Base-by-base conservation (phyloP, 2,113 vertebrate species). In the Rhagologus leucostigma region DNA sequence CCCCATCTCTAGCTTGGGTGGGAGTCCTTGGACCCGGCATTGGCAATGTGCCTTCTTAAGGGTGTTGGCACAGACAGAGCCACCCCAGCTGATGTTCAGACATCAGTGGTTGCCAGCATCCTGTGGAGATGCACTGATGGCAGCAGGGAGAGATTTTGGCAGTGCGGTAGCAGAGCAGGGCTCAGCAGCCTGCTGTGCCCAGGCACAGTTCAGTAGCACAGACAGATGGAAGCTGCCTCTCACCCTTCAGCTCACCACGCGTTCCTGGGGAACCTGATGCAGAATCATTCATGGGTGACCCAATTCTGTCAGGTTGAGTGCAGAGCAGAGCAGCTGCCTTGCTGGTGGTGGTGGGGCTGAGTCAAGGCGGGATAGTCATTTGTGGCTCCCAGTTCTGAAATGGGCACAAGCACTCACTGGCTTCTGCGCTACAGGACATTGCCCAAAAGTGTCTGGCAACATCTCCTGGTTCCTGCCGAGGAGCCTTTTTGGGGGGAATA, bases 181-280 rank as follows among this genome's bases (percentile, higher is more conserved):
- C 87, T 90, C 52, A 77, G 82, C 80, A 95, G 22, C 83, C 90
- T 84, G 90, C 85, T 11, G 9, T 44, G 64, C 71, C 83, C 68
- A 70, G 33, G 68, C 82, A 42, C 59, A 33, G 39, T 65, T 92
- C 32, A 52, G 82, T 32, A 46, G 26, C 1, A 0, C 2, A 87
- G 93, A 29, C 82, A 94, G 94, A 96, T 33, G 13, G 95, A 74
- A 92, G 56, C 87, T 93, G 90, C 92, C 85, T 95, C 82, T 96
- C 82, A 33, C 75, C 71, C 75, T 73, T 87, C 80, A 74, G 86
- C 68, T 52, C 56, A 30, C 80, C 91, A 68, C 91, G 47, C 71
- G 16, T 67, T 96, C 63, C 47, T 52, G 68, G 35, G 50, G 73
- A 90, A 32, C 68, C 78, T 29, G 75, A 8, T 81, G 37, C 52